Evolutionary conservation across 2,888 invertebrate species (phyloP).

Genomic region (Ormyrus labotus): DNA sequence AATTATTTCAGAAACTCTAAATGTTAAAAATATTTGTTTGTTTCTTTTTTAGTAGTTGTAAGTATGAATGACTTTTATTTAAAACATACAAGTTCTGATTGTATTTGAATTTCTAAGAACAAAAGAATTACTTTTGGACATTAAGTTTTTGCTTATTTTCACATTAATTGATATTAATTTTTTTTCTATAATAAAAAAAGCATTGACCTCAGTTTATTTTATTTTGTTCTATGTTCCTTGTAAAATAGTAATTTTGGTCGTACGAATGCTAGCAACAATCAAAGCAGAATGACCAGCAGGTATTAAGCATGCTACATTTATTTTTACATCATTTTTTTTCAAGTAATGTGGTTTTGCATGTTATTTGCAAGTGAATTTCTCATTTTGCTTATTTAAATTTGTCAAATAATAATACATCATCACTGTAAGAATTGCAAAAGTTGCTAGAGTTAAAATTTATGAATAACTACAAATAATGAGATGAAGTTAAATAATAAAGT

Average conservation of each 20-base stretch:
- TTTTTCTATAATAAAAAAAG: neutral
- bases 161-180: neutral
- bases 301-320: slow-evolving; percentile 48
- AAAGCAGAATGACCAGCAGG: slow-evolving; percentile 55
- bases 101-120: neutral
- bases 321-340: slow-evolving; percentile 35
- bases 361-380: neutral
- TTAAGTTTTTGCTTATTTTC: neutral
- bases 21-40: neutral
- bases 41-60: too few species aligned
- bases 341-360: slow-evolving; percentile 25
- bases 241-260: slow-evolving; percentile 55
- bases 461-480: too few species aligned
- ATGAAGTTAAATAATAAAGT: too few species aligned
- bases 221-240: slow-evolving; percentile 53
- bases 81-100: slow-evolving; percentile 10
- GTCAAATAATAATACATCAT: too few species aligned
- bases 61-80: neutral
- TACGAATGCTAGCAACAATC: slow-evolving; percentile 52
- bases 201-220: slow-evolving; percentile 25
- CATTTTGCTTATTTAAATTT: neutral
- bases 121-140: neutral
- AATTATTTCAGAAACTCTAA: neutral
- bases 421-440: too few species aligned
- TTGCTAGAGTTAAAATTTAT: too few species aligned